Evolutionary conservation across 2,113 vertebrate species (phyloP).

Genomic region (Catharus bicknelli): DNA sequence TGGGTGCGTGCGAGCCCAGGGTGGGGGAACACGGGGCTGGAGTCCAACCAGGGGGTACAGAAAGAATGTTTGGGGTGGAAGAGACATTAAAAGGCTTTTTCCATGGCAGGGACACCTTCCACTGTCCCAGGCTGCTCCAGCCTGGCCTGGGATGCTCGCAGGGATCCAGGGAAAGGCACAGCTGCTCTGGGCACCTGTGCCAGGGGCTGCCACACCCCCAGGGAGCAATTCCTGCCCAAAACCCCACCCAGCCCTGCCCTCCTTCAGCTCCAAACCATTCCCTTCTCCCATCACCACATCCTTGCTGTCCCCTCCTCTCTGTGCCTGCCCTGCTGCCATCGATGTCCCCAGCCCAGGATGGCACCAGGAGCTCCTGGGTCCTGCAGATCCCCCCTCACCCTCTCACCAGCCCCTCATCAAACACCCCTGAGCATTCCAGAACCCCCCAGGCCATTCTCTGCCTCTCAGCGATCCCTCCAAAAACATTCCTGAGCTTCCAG

Average conservation of each 20-base stretch:
- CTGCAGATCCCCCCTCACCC: not conserved
- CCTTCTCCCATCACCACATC: not conserved
- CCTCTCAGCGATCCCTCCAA: too few species aligned
- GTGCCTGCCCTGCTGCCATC: fast-evolving
- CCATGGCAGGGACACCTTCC: not conserved
- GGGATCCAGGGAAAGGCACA: not conserved
- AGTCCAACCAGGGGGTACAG: not conserved
- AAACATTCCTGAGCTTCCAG: too few species aligned
- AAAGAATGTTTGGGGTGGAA: not conserved
- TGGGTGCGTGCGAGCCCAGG: not conserved
- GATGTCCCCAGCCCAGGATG: fast-evolving
- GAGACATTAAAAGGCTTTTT: not conserved
- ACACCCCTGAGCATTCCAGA: too few species aligned
- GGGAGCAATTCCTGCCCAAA: fast-evolving
- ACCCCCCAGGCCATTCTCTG: too few species aligned
- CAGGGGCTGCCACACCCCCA: fast-evolving
- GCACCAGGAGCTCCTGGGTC: fast-evolving
- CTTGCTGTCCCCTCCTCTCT: fast-evolving
- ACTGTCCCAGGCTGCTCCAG: not conserved
- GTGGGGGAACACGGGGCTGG: not conserved
- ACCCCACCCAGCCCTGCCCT: not conserved
- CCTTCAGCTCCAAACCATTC: not conserved
- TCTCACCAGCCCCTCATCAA: too few species aligned
- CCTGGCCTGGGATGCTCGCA: not conserved
- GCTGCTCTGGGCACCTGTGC: not conserved